Conservation (phyloP, 2,888 invertebrate genomes). For the Cerastis rubricosa region DNA sequence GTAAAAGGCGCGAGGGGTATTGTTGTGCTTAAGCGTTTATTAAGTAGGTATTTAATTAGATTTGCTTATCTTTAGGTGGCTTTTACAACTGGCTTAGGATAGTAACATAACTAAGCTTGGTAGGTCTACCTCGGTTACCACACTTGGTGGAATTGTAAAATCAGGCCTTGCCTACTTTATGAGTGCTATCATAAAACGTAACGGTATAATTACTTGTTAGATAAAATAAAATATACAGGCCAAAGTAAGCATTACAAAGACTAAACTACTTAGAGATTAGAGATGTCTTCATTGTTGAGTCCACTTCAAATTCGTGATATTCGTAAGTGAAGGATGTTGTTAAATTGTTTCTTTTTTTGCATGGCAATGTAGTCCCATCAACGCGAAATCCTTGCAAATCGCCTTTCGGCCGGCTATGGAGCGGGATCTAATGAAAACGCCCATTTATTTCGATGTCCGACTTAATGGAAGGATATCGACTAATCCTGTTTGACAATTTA, state of each 20-base stretch:
- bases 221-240: neutral
- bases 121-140: neutral
- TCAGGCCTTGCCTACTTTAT: neutral
- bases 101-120: neutral
- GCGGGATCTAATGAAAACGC: conserved; percentile 69
- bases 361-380: conserved; percentile 26
- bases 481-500: conserved; percentile 64
- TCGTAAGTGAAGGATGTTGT: conserved; percentile 27
- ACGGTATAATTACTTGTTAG: too few species aligned
- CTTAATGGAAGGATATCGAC: conserved; percentile 72
- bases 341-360: conserved; percentile 45
- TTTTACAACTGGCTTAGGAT: neutral
- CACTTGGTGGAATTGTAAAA: neutral
- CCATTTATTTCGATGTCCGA: conserved; percentile 69
- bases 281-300: conserved; percentile 2
- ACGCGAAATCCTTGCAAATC: conserved; percentile 56
- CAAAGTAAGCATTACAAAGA: neutral
- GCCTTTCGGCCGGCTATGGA: conserved; percentile 44
- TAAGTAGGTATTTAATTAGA: conserved; percentile 16
- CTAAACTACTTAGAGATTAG: neutral
- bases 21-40: conserved; percentile 16
- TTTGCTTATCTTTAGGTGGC: conserved; percentile 5
- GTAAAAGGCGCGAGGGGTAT: neutral
- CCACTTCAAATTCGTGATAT: conserved; percentile 13
- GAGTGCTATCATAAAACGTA: neutral